Evolutionary conservation across 2,888 invertebrate species (phyloP).

Genomic region (Phalangium opilio): DNA sequence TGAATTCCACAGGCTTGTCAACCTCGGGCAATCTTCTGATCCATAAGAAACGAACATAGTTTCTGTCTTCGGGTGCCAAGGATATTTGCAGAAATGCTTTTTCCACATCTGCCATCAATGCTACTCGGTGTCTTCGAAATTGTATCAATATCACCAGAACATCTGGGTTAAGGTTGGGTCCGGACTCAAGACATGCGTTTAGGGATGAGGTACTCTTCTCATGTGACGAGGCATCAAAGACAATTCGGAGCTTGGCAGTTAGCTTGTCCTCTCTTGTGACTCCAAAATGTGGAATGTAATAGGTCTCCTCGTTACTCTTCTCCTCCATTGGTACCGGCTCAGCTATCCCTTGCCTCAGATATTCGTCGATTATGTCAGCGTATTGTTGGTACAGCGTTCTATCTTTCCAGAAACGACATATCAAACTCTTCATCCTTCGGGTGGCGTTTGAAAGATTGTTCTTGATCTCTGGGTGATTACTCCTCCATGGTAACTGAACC

Average conservation of each 20-base stretch:
- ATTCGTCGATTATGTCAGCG: too few species aligned
- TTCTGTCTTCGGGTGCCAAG: conserved; percentile 1
- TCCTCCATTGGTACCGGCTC: too few species aligned
- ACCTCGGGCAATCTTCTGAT: too few species aligned
- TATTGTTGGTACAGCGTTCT: too few species aligned
- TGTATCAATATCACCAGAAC: neutral
- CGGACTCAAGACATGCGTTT: conserved; percentile 4
- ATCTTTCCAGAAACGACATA: too few species aligned
- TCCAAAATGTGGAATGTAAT: conserved; percentile 6
- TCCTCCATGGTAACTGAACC: too few species aligned
- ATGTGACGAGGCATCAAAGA: conserved; percentile 9
- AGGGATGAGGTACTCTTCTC: neutral
- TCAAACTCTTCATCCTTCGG: too few species aligned
- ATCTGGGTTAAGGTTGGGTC: conserved; percentile 5
- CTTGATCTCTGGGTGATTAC: too few species aligned
- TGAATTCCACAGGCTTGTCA: too few species aligned
- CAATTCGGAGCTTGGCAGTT: conserved; percentile 4
- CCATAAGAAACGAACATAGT: too few species aligned
- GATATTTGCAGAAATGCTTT: conserved; percentile 8
- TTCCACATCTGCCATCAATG: conserved; percentile 4
- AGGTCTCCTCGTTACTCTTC: neutral
- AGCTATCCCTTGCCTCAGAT: too few species aligned
- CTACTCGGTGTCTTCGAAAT: conserved; percentile 10
- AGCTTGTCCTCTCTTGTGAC: conserved; percentile 3
- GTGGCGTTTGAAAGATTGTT: too few species aligned